Evolutionary conservation across 2,113 vertebrate species (phyloP).

Genomic region (Chloropsis cyanopogon): DNA sequence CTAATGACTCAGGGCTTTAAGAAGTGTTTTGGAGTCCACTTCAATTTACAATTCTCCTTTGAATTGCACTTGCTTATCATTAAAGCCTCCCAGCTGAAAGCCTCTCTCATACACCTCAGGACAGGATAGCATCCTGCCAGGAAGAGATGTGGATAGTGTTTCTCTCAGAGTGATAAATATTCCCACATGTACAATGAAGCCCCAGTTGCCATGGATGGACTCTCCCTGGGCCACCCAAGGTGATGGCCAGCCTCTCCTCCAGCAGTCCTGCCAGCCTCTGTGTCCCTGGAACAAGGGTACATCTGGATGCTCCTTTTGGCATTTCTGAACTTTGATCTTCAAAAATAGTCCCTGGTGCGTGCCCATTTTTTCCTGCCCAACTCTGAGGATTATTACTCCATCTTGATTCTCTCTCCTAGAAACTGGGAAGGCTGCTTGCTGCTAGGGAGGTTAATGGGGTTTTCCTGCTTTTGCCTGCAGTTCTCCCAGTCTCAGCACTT

Average conservation of each 20-base stretch:
- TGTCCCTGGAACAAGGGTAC: rapidly evolving
- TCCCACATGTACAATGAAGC: neutral
- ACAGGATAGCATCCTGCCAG: conserved; percentile 13
- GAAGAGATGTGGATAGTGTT: conserved; percentile 4
- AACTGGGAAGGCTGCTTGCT: neutral
- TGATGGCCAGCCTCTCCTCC: neutral
- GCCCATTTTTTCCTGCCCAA: neutral
- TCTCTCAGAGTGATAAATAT: conserved; percentile 16
- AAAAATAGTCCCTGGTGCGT: neutral
- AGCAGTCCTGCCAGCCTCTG: neutral
- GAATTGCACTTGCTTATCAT: conserved; percentile 50
- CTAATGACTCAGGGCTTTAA: conserved; percentile 66
- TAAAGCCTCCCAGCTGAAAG: conserved; percentile 26
- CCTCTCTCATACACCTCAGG: conserved; percentile 14
- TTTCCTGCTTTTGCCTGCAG: neutral
- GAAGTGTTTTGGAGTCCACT: conserved; percentile 56
- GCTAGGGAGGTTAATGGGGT: neutral
- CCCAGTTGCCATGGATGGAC: neutral
- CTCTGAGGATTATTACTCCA: neutral
- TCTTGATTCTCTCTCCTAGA: neutral
- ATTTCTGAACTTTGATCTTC: neutral
- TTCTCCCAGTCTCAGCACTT: neutral
- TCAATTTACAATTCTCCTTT: conserved; percentile 51
- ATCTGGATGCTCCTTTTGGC: neutral
- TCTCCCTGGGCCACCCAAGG: conserved; percentile 9